Evolutionary conservation across 2,113 vertebrate genomes (phyloP).

Genomic region (Elanoides forficatus): DNA sequence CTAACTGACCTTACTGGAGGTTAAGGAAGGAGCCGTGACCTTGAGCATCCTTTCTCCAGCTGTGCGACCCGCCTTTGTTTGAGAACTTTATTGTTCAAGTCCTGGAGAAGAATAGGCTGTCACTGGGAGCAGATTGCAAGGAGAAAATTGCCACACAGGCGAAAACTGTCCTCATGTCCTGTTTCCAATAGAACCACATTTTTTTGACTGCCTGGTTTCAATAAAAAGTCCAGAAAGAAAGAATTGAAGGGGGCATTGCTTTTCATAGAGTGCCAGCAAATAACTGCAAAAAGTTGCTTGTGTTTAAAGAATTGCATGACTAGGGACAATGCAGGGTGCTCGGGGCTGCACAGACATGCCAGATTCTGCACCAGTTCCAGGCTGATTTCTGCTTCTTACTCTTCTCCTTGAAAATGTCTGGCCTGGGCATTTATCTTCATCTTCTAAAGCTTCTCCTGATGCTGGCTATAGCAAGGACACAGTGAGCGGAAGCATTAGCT

Average conservation of each 20-base stretch:
- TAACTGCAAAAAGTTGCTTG: slow-evolving; percentile 8
- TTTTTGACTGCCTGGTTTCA: slow-evolving; percentile 35
- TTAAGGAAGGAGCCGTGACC: slow-evolving; percentile 10
- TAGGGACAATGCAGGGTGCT: not conserved
- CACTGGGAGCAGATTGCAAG: not conserved
- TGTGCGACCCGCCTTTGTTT: not conserved
- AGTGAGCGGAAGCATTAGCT: not conserved
- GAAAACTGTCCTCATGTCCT: not conserved
- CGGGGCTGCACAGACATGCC: not conserved
- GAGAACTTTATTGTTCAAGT: slow-evolving; percentile 28
- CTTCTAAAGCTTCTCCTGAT: not conserved
- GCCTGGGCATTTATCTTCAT: not conserved
- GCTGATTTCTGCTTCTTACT: not conserved
- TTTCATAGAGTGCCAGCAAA: slow-evolving; percentile 38
- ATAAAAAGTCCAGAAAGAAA: slow-evolving; percentile 12
- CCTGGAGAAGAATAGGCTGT: slow-evolving; percentile 20
- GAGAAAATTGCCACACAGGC: slow-evolving; percentile 34
- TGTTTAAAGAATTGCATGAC: not conserved
- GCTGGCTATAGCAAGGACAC: not conserved
- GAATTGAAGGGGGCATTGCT: not conserved
- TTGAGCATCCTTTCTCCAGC: not conserved
- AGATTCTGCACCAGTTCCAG: not conserved
- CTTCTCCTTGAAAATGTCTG: not conserved
- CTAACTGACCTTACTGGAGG: not conserved
- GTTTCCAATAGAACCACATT: slow-evolving; percentile 19